Conservation (phyloP, 2,113 vertebrate genomes). For the Maccullochella peelii region DNA sequence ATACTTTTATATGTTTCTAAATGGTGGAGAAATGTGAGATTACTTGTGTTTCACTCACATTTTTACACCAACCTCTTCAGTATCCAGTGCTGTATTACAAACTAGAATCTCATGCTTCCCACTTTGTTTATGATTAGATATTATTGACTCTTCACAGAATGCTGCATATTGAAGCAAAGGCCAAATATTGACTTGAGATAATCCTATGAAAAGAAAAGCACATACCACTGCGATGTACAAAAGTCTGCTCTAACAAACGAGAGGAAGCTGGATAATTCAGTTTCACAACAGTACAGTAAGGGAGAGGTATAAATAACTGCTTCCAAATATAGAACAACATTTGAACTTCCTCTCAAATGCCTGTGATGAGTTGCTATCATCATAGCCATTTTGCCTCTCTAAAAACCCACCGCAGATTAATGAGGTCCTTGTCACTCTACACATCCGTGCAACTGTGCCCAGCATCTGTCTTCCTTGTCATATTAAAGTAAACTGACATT, state of each 20-base stretch:
- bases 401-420: slow-evolving; percentile 50
- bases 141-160: slow-evolving; percentile 36
- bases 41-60: background rate
- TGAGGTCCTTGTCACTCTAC: slow-evolving; percentile 66
- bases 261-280: slow-evolving; percentile 49
- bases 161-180: slow-evolving; percentile 34
- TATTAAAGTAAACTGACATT: slow-evolving; percentile 61
- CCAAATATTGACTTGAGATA: slow-evolving; percentile 51
- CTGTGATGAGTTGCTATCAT: slow-evolving; percentile 69
- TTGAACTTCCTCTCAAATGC: slow-evolving; percentile 76
- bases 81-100: background rate
- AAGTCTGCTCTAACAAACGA: slow-evolving; percentile 40
- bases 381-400: slow-evolving; percentile 51
- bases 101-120: slow-evolving; percentile 35
- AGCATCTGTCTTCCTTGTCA: slow-evolving; percentile 68
- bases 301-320: slow-evolving; percentile 69
- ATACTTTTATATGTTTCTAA: slow-evolving; percentile 3
- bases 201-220: slow-evolving; percentile 34
- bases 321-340: slow-evolving; percentile 75
- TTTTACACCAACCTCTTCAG: background rate
- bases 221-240: slow-evolving; percentile 12
- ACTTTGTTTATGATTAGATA: slow-evolving; percentile 44
- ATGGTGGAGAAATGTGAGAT: slow-evolving; percentile 6
- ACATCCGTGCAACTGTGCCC: slow-evolving; percentile 63
- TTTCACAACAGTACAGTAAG: slow-evolving; percentile 64